These are phyloP conservation scores for Mastomys coucha DNA, from an alignment of 2,113 vertebrate species.

Conservation along the genomic window DNA sequence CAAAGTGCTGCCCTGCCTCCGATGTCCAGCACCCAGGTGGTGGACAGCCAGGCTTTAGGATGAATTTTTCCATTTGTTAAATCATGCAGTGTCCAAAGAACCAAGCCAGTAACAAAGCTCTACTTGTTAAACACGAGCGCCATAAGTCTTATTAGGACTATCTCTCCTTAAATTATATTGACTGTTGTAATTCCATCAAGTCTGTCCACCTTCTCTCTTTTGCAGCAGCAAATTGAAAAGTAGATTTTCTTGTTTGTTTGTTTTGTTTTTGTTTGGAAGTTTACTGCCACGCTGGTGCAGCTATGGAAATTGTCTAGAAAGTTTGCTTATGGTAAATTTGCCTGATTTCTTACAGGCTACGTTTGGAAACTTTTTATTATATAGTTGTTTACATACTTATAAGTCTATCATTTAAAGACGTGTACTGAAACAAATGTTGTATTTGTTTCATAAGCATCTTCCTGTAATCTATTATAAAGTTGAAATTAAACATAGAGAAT, in stretches of 20 bases:
- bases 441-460: too few relatives aligned
- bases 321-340: constrained; percentile 89
- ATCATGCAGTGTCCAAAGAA: constrained; percentile 86
- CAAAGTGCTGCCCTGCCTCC: constrained; percentile 80
- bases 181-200: constrained; percentile 82
- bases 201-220: constrained; percentile 82
- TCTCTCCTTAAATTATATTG: constrained; percentile 88
- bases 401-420: too few relatives aligned
- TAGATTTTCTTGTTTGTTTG: constrained; percentile 57
- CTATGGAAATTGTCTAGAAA: constrained; percentile 91
- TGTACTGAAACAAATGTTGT: too few relatives aligned
- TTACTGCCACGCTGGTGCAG: constrained; percentile 93
- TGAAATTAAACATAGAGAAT: too few relatives aligned
- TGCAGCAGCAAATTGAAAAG: constrained; percentile 80
- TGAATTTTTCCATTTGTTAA: constrained; percentile 70
- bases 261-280: constrained; percentile 83
- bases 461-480: too few relatives aligned
- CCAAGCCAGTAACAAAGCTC: constrained; percentile 80
- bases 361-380: too few relatives aligned
- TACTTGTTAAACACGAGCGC: constrained; percentile 80
- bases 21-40: constrained; percentile 77
- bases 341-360: constrained; percentile 84
- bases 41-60: constrained; percentile 74
- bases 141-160: constrained; percentile 80
- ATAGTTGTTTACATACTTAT: too few relatives aligned